A percentile compares a stretch with the other conserved stretches of the same genome.
These are phyloP conservation scores for Chlamydotis undulata DNA, from an alignment of 2,113 vertebrate species.

Conservation along the genomic window DNA sequence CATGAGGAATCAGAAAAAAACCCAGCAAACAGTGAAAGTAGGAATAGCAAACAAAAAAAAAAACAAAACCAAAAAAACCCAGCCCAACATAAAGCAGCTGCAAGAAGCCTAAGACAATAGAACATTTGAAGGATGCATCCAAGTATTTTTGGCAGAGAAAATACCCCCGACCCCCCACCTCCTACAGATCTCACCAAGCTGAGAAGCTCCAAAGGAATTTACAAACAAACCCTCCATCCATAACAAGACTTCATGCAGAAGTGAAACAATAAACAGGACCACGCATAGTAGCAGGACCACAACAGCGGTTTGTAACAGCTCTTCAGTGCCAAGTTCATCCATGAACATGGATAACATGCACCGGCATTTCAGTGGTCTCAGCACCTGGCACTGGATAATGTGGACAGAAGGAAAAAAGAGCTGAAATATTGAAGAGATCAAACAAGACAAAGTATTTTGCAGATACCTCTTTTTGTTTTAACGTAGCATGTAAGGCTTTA, in stretches of 20 bases:
- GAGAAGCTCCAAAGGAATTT: conserved; percentile 3
- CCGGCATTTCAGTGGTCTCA: background rate
- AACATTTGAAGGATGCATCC: background rate
- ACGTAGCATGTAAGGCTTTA: background rate
- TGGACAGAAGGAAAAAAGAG: background rate
- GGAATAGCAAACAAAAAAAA: background rate
- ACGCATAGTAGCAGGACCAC: background rate
- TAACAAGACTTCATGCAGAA: conserved; percentile 20
- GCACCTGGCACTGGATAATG: background rate
- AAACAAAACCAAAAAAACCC: background rate
- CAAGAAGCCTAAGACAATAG: background rate
- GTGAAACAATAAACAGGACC: background rate
- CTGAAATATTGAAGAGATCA: background rate
- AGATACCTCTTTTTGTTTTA: background rate
- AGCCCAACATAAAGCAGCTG: background rate
- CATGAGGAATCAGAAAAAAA: background rate
- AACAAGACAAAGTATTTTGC: background rate
- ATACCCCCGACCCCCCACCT: background rate
- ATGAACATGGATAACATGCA: background rate
- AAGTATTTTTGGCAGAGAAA: conserved; percentile 24
- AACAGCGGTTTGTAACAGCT: background rate
- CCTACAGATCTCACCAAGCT: background rate
- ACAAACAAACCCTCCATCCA: background rate
- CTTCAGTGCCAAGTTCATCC: background rate
- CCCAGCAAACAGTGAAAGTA: background rate